Conservation (phyloP, 2,888 invertebrate genomes). For the Drosophila nigricruria region DNA sequence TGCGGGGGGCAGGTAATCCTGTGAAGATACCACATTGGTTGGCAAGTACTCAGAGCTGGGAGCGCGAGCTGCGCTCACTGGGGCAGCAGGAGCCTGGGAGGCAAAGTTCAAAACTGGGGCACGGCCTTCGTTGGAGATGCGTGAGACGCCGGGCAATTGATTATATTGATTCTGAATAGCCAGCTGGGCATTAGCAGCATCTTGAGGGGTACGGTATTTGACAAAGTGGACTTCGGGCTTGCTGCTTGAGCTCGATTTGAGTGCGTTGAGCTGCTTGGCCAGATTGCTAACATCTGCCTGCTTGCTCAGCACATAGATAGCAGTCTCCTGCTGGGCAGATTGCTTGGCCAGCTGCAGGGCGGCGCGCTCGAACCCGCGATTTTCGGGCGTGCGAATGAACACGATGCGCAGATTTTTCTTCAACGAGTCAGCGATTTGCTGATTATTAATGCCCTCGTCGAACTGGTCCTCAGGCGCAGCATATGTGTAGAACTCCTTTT, state of each 20-base stretch:
- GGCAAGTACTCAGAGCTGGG: constrained; percentile 61
- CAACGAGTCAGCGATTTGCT: constrained; percentile 66
- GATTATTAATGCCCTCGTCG: constrained; percentile 64
- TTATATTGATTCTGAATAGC: constrained; percentile 83
- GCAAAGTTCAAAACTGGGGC: constrained; percentile 82
- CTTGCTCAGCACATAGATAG: constrained; percentile 83
- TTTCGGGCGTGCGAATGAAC: constrained; percentile 83
- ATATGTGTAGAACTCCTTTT: constrained; percentile 82
- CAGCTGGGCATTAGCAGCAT: constrained; percentile 82
- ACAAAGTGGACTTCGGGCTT: constrained; percentile 84
- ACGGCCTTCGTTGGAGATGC: constrained; percentile 78
- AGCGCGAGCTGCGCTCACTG: constrained; percentile 20
- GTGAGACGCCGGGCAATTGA: constrained; percentile 76
- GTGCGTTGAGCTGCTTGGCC: constrained; percentile 75
- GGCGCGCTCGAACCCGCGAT: constrained; percentile 74
- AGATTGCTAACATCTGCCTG: constrained; percentile 76
- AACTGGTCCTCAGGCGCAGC: constrained; percentile 83
- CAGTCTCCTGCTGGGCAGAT: constrained; percentile 80
- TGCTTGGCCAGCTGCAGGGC: constrained; percentile 79
- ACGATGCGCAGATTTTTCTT: constrained; percentile 82
- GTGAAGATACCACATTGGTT: constrained; percentile 45
- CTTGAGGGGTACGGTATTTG: constrained; percentile 83
- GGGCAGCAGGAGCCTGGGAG: constrained; percentile 48
- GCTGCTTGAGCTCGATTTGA: constrained; percentile 62
- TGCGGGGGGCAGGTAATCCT: constrained; percentile 69